Base-by-base conservation (phyloP, 2,888 invertebrate genomes). In the Tromatobia lineatoria region DNA sequence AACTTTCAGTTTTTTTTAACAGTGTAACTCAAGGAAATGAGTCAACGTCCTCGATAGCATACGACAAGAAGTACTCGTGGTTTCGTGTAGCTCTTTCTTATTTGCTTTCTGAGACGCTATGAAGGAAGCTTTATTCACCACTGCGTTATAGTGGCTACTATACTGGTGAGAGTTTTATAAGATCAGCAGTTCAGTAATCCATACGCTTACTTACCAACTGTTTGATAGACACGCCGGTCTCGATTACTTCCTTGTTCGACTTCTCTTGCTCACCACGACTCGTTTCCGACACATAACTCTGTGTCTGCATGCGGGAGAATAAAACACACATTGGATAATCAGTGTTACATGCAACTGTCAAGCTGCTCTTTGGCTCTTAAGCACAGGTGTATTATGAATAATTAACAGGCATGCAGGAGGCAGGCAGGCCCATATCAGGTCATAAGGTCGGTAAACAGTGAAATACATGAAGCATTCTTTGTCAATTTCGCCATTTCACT, bases 221-320 rank as follows among this genome's bases (percentile, higher is more conserved):
- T 91, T 94, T 94, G 90, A 94, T 94, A 85, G 94, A 94, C 81
- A 94, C 93, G 80, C 94, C 94, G 80, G 94, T 94, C 75, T 94
- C 94, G 86, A 94, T 94, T 80, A 94, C 92, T 90, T 93, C 93
- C 91, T 93, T 93, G 89, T 89, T 91, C 83, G 91, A 90, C 88
- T 91, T 93, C 87, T 92, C 93, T 87, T 90, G 90, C 86, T 93
- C 93, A 85, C 88, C 89, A 79, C 92, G 92, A 90, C 88, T 92
- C 86, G 93, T 91, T 91, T 93, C 93, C 88, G 93, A 92, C 87
- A 93, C 93, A 90, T 93, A 93, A 88, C 90, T 93, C 90, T 92
- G 92, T 91, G 93, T 93, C 93, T 93, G 90, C 92, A 91, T 92
- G 92, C 92, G 91, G 87, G 87, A 85, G 71, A 77, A 82, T 74